These are phyloP conservation scores for Sebastes steindachneri DNA, from an alignment of 2,797 vertebrate genomes.

Conservation along the genomic window DNA sequence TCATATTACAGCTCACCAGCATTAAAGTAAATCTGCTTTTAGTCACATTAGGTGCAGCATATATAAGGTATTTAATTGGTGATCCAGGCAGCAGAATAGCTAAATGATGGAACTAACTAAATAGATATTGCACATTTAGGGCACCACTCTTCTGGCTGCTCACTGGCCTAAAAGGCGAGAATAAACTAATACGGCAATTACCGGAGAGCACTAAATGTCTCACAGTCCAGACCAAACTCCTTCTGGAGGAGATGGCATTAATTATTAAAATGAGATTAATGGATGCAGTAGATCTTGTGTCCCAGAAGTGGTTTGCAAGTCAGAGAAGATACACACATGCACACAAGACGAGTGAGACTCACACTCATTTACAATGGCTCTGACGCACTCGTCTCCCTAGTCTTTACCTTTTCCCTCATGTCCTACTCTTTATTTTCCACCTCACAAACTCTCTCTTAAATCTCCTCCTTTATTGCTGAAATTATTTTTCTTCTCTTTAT, in stretches of 20 bases:
- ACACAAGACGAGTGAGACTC: neutral
- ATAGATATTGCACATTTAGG: neutral
- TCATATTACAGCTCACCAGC: neutral
- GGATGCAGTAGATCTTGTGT: conserved; percentile 43
- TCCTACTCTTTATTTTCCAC: conserved; percentile 5
- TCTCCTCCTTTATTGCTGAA: neutral
- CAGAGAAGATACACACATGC: conserved; percentile 2
- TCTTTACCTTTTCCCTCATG: neutral
- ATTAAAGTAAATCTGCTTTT: neutral
- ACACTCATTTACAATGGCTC: neutral
- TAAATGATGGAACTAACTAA: neutral
- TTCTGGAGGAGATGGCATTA: conserved; percentile 54
- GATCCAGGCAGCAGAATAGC: neutral
- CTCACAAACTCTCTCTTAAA: neutral
- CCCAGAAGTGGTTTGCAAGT: conserved; percentile 50
- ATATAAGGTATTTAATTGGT: neutral
- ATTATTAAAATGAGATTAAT: conserved; percentile 74
- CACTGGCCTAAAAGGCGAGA: conserved; percentile 1
- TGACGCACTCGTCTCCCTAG: neutral
- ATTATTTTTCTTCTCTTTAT: neutral
- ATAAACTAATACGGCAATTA: conserved; percentile 51
- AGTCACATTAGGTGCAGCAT: neutral
- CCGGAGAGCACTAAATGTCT: conserved; percentile 38
- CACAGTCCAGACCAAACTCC: conserved; percentile 34
- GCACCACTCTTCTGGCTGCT: neutral